Percentiles rank a stretch among this genome's conserved stretches.
Evolutionary conservation across 2,797 vertebrate genomes (phyloP).

Genomic region (Sphenodon punctatus): DNA sequence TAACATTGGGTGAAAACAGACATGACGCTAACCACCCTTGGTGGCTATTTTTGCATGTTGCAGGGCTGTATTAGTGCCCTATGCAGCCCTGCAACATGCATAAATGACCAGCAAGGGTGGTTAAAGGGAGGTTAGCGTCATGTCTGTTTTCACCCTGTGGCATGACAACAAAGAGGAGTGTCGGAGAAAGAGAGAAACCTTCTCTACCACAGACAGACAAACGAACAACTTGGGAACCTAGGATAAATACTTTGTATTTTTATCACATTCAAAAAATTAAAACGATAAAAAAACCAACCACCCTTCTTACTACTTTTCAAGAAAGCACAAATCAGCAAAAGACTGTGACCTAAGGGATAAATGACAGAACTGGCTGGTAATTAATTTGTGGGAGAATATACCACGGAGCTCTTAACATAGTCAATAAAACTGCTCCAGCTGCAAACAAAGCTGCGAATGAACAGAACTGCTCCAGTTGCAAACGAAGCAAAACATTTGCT

Average conservation of each 20-base stretch:
- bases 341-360: slow-evolving; percentile 67
- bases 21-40: too few species aligned
- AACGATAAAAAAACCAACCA: too few species aligned
- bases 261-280: slow-evolving; percentile 55
- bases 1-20: too few species aligned
- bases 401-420: slow-evolving; percentile 44
- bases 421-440: background rate
- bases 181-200: slow-evolving; percentile 40
- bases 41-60: too few species aligned
- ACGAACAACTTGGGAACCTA: slow-evolving; percentile 69
- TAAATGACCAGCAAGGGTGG: too few species aligned
- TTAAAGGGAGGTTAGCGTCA: too few species aligned
- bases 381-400: slow-evolving; percentile 63
- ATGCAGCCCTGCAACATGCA: too few species aligned
- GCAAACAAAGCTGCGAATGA: background rate
- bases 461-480: background rate
- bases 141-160: too few species aligned
- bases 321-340: slow-evolving; percentile 63
- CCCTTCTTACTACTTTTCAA: slow-evolving; percentile 69
- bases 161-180: slow-evolving; percentile 39
- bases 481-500: slow-evolving; percentile 36
- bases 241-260: slow-evolving; percentile 71
- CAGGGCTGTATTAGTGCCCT: too few species aligned
- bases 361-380: slow-evolving; percentile 64
- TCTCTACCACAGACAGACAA: slow-evolving; percentile 32